Conservation (phyloP, 2,113 vertebrate species). For the Ailurus styani region DNA sequence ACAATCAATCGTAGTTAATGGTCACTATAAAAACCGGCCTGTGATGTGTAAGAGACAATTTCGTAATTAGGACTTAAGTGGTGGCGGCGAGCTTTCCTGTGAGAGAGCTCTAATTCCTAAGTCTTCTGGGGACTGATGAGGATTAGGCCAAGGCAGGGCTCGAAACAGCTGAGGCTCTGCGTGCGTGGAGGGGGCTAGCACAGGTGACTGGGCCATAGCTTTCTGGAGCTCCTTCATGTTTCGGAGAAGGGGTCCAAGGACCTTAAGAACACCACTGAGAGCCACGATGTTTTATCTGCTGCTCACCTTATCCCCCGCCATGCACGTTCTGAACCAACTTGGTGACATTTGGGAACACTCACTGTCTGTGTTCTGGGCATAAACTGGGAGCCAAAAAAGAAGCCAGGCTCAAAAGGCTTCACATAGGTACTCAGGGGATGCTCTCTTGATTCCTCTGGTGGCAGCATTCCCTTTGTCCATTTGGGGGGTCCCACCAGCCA, state of each 20-base stretch:
- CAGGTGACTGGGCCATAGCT: rapidly evolving
- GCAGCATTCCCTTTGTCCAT: neutral
- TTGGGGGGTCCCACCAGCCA: neutral
- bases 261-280: neutral
- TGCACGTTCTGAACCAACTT: neutral
- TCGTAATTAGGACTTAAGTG: neutral
- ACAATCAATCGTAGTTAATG: neutral
- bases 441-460: neutral
- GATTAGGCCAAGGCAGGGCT: neutral
- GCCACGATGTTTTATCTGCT: neutral
- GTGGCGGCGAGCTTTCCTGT: neutral
- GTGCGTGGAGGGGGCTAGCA: rapidly evolving
- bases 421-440: neutral
- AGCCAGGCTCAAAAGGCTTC: neutral
- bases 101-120: neutral
- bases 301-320: neutral
- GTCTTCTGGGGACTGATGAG: neutral
- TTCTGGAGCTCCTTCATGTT: neutral
- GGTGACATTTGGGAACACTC: neutral
- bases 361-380: too few relatives aligned
- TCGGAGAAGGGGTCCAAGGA: neutral
- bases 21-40: neutral
- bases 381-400: neutral
- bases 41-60: neutral
- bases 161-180: too few relatives aligned